Evolutionary conservation across 2,113 vertebrate genomes (phyloP).

Genomic region (Salvelinus sp.): DNA sequence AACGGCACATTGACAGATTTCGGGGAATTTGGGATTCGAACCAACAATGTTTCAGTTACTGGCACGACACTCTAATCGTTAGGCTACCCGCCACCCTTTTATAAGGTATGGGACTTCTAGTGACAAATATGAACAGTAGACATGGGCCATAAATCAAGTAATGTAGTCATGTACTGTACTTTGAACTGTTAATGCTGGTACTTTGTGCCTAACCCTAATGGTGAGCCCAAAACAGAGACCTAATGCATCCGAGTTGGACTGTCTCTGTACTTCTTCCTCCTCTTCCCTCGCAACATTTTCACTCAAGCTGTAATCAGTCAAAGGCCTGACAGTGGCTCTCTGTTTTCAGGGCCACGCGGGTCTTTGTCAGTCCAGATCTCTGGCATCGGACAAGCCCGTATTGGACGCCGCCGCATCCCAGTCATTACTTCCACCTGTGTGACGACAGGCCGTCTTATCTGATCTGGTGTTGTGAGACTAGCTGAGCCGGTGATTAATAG

Average conservation of each 20-base stretch:
- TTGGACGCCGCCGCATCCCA: conserved; percentile 48
- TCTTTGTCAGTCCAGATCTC: conserved; percentile 64
- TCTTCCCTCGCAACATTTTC: conserved; percentile 42
- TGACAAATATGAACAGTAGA: background rate
- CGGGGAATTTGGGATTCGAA: no score
- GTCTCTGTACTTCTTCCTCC: conserved; percentile 31
- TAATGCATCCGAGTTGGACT: background rate
- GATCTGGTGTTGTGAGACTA: conserved; percentile 54
- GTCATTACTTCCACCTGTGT: conserved; percentile 63
- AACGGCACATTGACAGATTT: no score
- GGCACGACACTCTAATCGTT: no score
- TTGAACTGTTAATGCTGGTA: background rate
- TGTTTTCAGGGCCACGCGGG: conserved; percentile 56
- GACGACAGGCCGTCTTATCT: conserved; percentile 70
- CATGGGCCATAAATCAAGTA: background rate
- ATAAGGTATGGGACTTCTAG: background rate
- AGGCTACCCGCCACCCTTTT: background rate
- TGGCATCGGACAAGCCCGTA: conserved; percentile 60
- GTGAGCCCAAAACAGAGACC: background rate
- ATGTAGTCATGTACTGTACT: no score
- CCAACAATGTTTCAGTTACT: no score
- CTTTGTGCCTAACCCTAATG: background rate
- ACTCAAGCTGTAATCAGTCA: conserved; percentile 68
- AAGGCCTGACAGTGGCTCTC: conserved; percentile 55
- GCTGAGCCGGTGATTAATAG: conserved; percentile 72